A percentile compares a stretch with the other conserved stretches of the same genome.
Conservation (phyloP, 2,888 invertebrate species). For the Barypeithes pellucidus region DNA sequence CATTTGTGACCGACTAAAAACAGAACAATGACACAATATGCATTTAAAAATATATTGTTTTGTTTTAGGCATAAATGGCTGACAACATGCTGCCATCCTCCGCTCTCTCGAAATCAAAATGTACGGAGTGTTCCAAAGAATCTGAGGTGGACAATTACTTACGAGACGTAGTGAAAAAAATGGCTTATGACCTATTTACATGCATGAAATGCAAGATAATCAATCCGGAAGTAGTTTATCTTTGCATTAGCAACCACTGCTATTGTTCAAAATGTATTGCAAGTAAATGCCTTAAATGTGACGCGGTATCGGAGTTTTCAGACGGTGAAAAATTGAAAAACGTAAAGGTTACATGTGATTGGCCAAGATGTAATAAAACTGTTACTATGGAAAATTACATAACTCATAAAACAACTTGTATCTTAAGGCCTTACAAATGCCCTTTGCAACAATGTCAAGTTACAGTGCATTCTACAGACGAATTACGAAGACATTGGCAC, state of each 20-base stretch:
- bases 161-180: slow-evolving; percentile 2
- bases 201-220: slow-evolving; percentile 13
- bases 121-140: neutral
- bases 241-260: no score
- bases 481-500: slow-evolving; percentile 9
- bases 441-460: slow-evolving; percentile 21
- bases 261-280: neutral
- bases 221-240: no score
- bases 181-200: slow-evolving; percentile 11
- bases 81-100: neutral
- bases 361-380: slow-evolving; percentile 6
- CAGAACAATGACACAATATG: no score
- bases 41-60: no score
- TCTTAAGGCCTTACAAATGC: slow-evolving; percentile 11
- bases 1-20: no score
- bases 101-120: neutral
- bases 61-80: neutral
- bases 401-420: neutral
- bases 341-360: slow-evolving; percentile 20
- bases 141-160: neutral
- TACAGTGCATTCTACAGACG: neutral
- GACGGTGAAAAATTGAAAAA: slow-evolving; percentile 2
- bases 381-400: neutral
- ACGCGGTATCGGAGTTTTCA: slow-evolving; percentile 1
- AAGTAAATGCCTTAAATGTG: slow-evolving; percentile 9